Evolutionary conservation across 2,888 invertebrate genomes (phyloP).

Genomic region (Phaedon cochleariae): DNA sequence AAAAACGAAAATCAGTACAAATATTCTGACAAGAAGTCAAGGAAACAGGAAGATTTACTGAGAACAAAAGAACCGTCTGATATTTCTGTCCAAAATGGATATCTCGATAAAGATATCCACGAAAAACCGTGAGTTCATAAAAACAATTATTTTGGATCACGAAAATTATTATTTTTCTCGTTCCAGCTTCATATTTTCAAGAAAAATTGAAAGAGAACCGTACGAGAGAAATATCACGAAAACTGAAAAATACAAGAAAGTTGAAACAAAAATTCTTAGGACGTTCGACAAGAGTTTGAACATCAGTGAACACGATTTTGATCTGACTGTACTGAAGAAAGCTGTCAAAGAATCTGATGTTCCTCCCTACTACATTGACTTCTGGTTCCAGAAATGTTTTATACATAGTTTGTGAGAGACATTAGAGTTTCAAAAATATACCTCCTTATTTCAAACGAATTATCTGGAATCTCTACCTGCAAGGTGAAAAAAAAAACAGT

Average conservation of each 20-base stretch:
- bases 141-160: no score
- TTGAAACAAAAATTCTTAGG: conserved; percentile 28
- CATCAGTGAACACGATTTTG: conserved; percentile 47
- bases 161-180: no score
- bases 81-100: background rate
- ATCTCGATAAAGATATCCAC: conserved; percentile 13
- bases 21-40: conserved; percentile 29
- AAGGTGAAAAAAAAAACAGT: background rate
- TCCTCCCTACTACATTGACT: conserved; percentile 52
- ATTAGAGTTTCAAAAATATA: no score
- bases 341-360: conserved; percentile 34
- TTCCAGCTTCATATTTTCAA: conserved; percentile 38
- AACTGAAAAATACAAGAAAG: conserved; percentile 31
- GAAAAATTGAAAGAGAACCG: conserved; percentile 32
- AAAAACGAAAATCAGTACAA: conserved; percentile 22
- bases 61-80: conserved; percentile 36
- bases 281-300: conserved; percentile 43
- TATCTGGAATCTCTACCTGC: no score
- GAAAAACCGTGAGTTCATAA: conserved; percentile 31
- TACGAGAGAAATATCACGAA: conserved; percentile 35
- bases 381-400: conserved; percentile 50
- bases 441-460: background rate
- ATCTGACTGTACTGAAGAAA: conserved; percentile 42
- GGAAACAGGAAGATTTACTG: conserved; percentile 40
- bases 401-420: conserved; percentile 33